Percentiles rank a stretch among this genome's conserved stretches.
Evolutionary conservation across 2,888 invertebrate genomes (phyloP).

Genomic region (Meta bourneti): DNA sequence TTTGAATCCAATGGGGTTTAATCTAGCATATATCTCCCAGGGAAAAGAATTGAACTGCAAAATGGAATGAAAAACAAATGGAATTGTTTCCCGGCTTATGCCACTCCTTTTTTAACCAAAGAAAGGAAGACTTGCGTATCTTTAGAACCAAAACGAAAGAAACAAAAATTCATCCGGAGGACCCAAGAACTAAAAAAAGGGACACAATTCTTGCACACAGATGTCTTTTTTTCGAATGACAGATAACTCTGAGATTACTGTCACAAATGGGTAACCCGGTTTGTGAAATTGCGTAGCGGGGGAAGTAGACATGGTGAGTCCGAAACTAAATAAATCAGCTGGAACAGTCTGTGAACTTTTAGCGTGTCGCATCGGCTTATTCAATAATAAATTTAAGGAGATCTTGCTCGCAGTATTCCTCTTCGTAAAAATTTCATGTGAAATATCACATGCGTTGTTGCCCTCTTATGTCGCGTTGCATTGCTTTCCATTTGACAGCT

Average conservation of each 20-base stretch:
- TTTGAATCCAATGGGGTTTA: conserved; percentile 11
- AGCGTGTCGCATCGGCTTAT: background rate
- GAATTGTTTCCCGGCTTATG: conserved; percentile 21
- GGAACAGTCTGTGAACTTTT: conserved; percentile 25
- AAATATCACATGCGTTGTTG: background rate
- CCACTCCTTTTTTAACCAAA: conserved; percentile 17
- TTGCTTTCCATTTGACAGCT: conserved; percentile 42
- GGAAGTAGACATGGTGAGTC: conserved; percentile 41
- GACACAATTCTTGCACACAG: conserved; percentile 14
- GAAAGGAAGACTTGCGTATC: background rate
- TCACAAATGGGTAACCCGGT: conserved; percentile 63
- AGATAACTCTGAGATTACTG: conserved; percentile 58
- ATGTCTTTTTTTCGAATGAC: conserved; percentile 49
- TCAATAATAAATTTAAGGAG: background rate
- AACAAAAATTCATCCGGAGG: conserved; percentile 2
- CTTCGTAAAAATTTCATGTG: background rate
- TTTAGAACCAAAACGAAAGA: conserved; percentile 15
- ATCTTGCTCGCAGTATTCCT: background rate
- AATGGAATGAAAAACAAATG: conserved; percentile 15
- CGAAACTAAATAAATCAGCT: conserved; percentile 45
- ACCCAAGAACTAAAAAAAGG: background rate
- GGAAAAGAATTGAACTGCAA: background rate
- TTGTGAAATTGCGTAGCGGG: conserved; percentile 51
- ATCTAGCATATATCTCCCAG: conserved; percentile 11
- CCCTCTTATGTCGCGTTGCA: background rate